phyloP scores from a whole-genome alignment of 2,113 vertebrate species.

The Cisticola juncidis region DNA sequence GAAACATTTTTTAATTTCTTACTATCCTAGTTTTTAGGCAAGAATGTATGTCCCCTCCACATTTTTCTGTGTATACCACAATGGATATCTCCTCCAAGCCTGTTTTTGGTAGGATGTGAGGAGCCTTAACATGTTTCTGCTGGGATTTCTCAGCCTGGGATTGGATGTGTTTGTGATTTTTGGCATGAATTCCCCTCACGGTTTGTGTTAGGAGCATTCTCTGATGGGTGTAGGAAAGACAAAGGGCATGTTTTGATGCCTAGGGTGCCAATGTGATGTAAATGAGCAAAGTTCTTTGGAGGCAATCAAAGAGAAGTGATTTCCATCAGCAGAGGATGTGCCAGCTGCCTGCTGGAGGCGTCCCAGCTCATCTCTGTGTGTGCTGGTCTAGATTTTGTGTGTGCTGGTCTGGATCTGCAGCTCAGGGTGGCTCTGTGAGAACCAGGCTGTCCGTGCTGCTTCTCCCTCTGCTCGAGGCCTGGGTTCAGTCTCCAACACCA shows the following conservation, averaged over 20 bases:
- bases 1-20: neutral
- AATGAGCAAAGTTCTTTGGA: neutral
- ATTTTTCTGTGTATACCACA: neutral
- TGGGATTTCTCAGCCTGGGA: neutral
- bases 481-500: slow-evolving; percentile 5
- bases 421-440: neutral
- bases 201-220: neutral
- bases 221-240: neutral
- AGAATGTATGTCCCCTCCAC: neutral
- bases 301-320: neutral
- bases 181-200: neutral
- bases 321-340: neutral
- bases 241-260: neutral
- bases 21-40: neutral
- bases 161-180: neutral
- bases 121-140: neutral
- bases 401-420: neutral
- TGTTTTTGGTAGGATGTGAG: neutral
- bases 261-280: neutral
- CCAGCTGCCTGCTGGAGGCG: neutral
- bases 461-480: neutral
- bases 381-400: neutral
- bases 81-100: neutral
- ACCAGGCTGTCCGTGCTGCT: neutral
- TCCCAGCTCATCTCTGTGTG: neutral